phyloP scores from a whole-genome alignment of 2,888 invertebrate genomes.

The Schizotus pectinicornis region DNA sequence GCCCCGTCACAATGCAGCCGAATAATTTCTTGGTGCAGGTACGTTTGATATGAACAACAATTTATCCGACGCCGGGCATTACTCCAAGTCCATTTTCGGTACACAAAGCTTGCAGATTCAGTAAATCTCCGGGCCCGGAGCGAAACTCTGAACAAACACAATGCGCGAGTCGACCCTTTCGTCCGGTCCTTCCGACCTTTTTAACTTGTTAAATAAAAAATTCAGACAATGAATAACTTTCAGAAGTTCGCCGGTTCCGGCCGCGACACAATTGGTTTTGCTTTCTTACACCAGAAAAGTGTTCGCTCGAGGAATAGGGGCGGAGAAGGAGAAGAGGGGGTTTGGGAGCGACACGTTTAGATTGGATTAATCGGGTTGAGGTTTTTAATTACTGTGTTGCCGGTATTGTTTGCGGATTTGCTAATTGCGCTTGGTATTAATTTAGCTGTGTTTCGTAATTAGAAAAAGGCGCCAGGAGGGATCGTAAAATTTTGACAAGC shows the following conservation, averaged over 20 bases:
- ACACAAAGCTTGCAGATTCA: slow-evolving; percentile 33
- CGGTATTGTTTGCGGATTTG: too few species aligned
- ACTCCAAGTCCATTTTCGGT: slow-evolving; percentile 32
- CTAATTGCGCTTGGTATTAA: too few species aligned
- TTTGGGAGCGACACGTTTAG: too few species aligned
- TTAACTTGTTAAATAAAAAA: slow-evolving; percentile 30
- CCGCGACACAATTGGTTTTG: slow-evolving; percentile 18
- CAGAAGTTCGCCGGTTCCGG: slow-evolving; percentile 21
- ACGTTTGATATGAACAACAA: slow-evolving; percentile 16
- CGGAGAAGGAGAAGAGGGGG: too few species aligned
- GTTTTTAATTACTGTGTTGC: too few species aligned
- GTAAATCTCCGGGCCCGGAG: slow-evolving; percentile 34
- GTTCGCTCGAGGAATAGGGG: too few species aligned
- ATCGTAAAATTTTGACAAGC: too few species aligned
- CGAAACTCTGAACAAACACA: slow-evolving; percentile 35
- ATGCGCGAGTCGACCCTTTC: slow-evolving; percentile 29
- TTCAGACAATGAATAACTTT: slow-evolving; percentile 28
- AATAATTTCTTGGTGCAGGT: too few species aligned
- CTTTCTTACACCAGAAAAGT: slow-evolving; percentile 1
- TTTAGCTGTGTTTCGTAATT: too few species aligned
- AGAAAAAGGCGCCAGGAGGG: too few species aligned
- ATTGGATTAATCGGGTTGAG: too few species aligned
- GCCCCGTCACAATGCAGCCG: too few species aligned
- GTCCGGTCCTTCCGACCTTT: slow-evolving; percentile 33
- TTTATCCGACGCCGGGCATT: slow-evolving; percentile 24